These are phyloP conservation scores for Lycopodina hypogea DNA, from an alignment of 37 sponge, comb jelly and placozoan species.

Conservation along the genomic window DNA sequence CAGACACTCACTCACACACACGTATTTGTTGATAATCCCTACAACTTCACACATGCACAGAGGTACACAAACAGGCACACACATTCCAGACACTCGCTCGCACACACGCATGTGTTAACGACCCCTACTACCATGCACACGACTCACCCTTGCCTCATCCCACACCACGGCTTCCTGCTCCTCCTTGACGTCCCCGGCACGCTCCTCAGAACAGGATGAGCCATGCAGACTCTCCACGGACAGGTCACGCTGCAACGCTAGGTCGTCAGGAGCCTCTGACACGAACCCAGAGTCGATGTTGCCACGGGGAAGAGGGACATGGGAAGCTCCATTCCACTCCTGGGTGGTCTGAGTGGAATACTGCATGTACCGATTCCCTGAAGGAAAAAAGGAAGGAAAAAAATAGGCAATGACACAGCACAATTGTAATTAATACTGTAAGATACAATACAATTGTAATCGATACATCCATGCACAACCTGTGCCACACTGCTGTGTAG, in stretches of 20 bases:
- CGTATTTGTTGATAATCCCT: too few relatives aligned
- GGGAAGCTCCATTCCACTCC: neutral
- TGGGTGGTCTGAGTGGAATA: neutral
- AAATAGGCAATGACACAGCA: neutral
- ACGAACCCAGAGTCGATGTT: constrained; percentile 19
- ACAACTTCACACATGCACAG: too few relatives aligned
- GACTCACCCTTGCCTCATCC: constrained; percentile 7
- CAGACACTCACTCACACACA: neutral
- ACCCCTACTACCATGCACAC: neutral
- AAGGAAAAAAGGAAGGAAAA: neutral
- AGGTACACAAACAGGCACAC: too few relatives aligned
- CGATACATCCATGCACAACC: too few relatives aligned
- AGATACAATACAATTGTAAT: too few relatives aligned
- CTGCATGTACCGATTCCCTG: neutral
- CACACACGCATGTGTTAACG: too few relatives aligned
- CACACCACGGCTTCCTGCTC: constrained; percentile 22
- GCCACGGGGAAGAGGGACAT: too few relatives aligned
- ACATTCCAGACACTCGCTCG: too few relatives aligned
- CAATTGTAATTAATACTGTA: too few relatives aligned
- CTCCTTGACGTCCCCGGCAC: neutral
- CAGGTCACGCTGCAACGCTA: neutral
- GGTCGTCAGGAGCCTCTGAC: constrained; percentile 24
- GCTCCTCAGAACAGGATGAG: neutral
- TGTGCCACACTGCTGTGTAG: too few relatives aligned
- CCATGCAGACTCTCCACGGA: constrained; percentile 13